phyloP scores from a whole-genome alignment of 2,113 vertebrate genomes.

The Hucho hucho region DNA sequence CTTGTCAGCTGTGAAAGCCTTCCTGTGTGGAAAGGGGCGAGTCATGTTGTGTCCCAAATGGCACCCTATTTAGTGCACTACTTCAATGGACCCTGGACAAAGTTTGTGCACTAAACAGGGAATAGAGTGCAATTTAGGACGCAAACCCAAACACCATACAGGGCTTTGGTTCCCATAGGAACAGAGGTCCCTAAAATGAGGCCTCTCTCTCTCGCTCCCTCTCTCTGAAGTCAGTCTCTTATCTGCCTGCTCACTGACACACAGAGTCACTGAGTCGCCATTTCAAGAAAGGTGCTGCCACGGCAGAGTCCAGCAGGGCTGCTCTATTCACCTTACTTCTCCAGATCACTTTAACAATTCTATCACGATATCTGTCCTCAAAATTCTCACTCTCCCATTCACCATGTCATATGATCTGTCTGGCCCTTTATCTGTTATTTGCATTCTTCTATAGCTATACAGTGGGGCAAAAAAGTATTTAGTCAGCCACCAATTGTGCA shows the following conservation, averaged over 20 bases:
- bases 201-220: background rate
- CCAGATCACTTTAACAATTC: background rate
- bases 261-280: constrained; percentile 24
- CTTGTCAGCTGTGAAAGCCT: constrained; percentile 36
- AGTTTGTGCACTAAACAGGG: no score
- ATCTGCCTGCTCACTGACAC: constrained; percentile 25
- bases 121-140: no score
- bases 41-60: background rate
- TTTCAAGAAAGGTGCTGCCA: constrained; percentile 27
- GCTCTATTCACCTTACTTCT: constrained; percentile 1
- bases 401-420: background rate
- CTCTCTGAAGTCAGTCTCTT: constrained; percentile 21
- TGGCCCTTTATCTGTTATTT: background rate
- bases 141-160: background rate
- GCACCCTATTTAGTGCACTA: no score
- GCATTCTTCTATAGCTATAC: background rate
- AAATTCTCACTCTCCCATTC: background rate
- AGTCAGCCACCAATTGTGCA: no score
- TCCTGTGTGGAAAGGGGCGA: background rate
- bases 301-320: background rate
- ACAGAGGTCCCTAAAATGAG: constrained; percentile 27
- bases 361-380: constrained; percentile 2
- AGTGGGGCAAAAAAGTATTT: no score
- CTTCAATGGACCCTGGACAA: no score
- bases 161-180: constrained; percentile 38